Evolutionary conservation across 2,113 vertebrate genomes (phyloP), one percentile per base, ranked within the genome.

Genomic region (Excalfactoria chinensis): DNA sequence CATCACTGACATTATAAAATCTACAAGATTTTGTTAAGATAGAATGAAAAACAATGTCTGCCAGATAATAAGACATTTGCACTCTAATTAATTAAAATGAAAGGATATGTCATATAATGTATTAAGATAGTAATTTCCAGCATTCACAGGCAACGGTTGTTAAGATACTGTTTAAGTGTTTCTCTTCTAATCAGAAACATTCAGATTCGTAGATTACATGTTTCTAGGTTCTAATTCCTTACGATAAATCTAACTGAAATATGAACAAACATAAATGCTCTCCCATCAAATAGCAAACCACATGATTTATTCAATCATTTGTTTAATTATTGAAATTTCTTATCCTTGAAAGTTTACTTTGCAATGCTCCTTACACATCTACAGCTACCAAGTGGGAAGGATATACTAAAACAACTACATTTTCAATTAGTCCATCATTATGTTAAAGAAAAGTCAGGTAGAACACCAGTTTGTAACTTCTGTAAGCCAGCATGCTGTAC

Each of bases 221-320:
- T 58, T 30, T 10, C 7, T 64, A 26, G 30, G 25, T 67, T 86
- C 80, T 20, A 86, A 49, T 62, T 28, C 55, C 69, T 85, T 56
- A 60, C 64, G 56, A 94, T 66, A 91, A 80, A 87, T 12, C 62
- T 70, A 75, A 82, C 46, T 28, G 43, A 92, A 88, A 83, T 11
- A 48, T 48, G 41, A 78, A 28, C 40, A 84, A 83, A 90, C 18
- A 67, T 51, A 93, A 89, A 41, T 74, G 34, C 53, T 71, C 43
- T 71, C 25, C 82, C 51, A 8, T 82, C 43, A 7, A 30, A 32
- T 37, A 51, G 63, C 34, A 80, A 81, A 88, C 34, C 56, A 9
- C 25, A 44, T n/a, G 18, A 17, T 74, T 41, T 69, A 44, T 40
- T 71, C 25, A 55, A 26, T 16, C 72, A 37, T 26, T 10, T 34